Conservation (phyloP, 2,113 vertebrate genomes). For the Butastur rufipennis region DNA sequence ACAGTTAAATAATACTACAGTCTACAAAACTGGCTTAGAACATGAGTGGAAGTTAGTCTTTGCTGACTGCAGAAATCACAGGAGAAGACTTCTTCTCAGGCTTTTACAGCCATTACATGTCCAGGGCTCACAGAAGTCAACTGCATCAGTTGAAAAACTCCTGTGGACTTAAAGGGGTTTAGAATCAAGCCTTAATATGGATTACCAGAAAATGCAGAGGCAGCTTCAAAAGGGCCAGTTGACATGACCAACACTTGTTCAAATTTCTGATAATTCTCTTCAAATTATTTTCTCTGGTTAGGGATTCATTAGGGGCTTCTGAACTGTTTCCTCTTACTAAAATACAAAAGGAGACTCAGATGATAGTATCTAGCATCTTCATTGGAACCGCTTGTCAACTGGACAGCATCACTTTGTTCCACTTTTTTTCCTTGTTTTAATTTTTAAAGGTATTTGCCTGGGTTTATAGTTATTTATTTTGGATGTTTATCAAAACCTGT, state of each 20-base stretch:
- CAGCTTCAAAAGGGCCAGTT: neutral
- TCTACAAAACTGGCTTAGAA: neutral
- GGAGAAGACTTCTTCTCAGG: neutral
- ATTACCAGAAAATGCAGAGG: neutral
- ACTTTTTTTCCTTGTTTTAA: neutral
- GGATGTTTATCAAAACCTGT: neutral
- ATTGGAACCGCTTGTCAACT: neutral
- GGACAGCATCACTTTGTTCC: neutral
- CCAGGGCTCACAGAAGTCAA: neutral
- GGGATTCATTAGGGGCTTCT: neutral
- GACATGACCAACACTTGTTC: neutral
- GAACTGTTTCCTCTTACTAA: neutral
- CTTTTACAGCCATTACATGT: neutral
- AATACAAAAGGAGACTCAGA: neutral
- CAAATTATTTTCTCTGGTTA: neutral
- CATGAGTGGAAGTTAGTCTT: neutral
- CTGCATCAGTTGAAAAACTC: neutral
- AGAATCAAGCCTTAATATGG: neutral
- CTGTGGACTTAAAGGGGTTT: neutral
- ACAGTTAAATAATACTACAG: neutral
- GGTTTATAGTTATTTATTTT: slow-evolving; percentile 2
- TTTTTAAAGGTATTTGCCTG: neutral
- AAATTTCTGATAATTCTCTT: neutral
- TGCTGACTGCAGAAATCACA: neutral
- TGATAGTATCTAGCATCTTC: neutral